These are phyloP conservation scores for Lasioglossum marginatum DNA, from an alignment of 2,888 invertebrate species.

Conservation along the genomic window DNA sequence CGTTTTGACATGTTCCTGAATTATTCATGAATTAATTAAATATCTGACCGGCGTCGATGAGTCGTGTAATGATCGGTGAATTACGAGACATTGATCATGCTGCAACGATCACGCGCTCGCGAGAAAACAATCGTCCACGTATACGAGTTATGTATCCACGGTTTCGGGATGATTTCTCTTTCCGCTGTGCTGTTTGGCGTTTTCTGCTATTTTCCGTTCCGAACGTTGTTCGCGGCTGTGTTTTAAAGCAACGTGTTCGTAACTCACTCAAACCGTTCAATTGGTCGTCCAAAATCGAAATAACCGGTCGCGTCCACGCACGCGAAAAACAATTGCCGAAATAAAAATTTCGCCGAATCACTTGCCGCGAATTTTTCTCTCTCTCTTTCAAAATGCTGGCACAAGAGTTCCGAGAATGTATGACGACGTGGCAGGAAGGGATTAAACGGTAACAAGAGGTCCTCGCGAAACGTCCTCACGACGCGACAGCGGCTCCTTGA, in stretches of 20 bases:
- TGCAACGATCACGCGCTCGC: not conserved
- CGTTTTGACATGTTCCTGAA: not conserved
- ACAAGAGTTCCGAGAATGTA: not conserved
- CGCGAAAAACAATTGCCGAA: not conserved
- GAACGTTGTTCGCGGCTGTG: not conserved
- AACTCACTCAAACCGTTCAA: not conserved
- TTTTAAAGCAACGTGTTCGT: conserved; percentile 2
- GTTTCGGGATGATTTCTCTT: not conserved
- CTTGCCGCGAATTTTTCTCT: not conserved
- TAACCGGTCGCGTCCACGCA: not conserved
- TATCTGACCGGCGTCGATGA: not conserved
- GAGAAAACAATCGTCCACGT: not conserved
- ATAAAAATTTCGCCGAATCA: not conserved
- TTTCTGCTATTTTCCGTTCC: not conserved
- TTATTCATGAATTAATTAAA: not conserved
- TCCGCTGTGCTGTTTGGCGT: not conserved
- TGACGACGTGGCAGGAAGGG: not conserved
- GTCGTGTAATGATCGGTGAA: not conserved
- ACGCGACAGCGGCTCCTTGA: conserved; percentile 29
- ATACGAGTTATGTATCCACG: not conserved
- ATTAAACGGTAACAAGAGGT: conserved; percentile 34
- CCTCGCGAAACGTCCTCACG: conserved; percentile 10
- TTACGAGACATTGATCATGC: not conserved
- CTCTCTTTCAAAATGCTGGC: not conserved
- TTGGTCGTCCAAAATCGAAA: not conserved